These are phyloP conservation scores for Cichladusa arquata DNA, from an alignment of 2,113 vertebrate species.

Conservation along the genomic window DNA sequence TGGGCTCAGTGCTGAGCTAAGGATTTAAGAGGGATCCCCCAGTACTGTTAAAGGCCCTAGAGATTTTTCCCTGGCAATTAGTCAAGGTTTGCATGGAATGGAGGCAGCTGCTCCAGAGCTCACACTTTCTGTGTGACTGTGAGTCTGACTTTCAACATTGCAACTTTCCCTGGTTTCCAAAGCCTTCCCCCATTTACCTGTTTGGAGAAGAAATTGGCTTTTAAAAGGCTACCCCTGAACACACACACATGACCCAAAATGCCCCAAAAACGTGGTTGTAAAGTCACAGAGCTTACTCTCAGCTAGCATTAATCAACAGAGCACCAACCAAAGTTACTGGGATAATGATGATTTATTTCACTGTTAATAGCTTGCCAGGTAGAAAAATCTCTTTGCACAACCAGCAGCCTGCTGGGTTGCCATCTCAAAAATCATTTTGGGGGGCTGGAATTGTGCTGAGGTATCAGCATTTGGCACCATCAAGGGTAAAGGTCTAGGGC, in stretches of 20 bases:
- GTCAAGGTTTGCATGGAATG: not conserved
- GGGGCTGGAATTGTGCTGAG: not conserved
- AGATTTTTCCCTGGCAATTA: not conserved
- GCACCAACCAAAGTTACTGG: not conserved
- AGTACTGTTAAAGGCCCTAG: not conserved
- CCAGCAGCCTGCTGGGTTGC: not conserved
- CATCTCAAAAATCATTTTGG: not conserved
- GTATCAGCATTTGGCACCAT: fast-evolving
- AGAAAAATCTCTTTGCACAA: not conserved
- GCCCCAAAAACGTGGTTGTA: not conserved
- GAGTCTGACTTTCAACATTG: not conserved
- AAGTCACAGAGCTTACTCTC: not conserved
- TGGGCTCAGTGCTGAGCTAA: not conserved
- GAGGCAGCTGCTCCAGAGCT: not conserved
- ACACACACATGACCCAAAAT: not conserved
- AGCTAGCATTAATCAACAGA: constrained; percentile 7
- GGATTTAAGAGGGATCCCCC: not conserved
- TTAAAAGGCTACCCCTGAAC: not conserved
- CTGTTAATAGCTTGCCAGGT: constrained; percentile 21
- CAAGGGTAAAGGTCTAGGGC: not conserved
- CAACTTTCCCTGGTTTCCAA: not conserved
- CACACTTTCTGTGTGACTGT: too few relatives aligned
- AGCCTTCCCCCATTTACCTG: not conserved
- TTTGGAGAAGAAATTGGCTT: not conserved
- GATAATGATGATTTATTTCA: constrained; percentile 53